Percentiles rank a stretch among this genome's conserved stretches.
These are phyloP conservation scores for Hipposideros larvatus DNA, from an alignment of 2,797 vertebrate genomes.

Conservation along the genomic window DNA sequence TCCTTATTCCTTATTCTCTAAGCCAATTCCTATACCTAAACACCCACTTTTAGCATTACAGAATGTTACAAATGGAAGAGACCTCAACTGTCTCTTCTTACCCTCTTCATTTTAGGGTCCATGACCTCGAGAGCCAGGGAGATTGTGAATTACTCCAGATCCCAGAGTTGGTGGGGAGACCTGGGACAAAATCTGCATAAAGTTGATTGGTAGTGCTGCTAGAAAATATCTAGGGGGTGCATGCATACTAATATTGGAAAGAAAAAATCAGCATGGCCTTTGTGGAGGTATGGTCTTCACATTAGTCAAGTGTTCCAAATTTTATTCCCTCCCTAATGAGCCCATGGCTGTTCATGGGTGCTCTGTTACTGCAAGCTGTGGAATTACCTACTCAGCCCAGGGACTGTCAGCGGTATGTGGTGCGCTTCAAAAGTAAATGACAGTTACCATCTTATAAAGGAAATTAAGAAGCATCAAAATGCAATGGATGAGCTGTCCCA, in stretches of 20 bases:
- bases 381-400: background rate
- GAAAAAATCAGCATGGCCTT: background rate
- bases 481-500: background rate
- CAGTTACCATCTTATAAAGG: background rate
- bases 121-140: background rate
- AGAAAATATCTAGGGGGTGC: background rate
- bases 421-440: background rate
- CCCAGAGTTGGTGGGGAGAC: background rate
- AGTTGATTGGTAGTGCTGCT: background rate
- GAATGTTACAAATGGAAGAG: background rate
- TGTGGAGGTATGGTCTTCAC: background rate
- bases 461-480: background rate
- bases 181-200: background rate
- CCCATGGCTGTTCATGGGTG: background rate
- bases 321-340: background rate
- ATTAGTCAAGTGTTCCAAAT: background rate
- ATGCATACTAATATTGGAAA: background rate
- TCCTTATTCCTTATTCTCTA: background rate
- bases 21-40: background rate
- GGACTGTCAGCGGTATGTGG: too few relatives aligned
- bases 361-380: background rate
- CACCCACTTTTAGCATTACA: background rate
- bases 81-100: background rate
- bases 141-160: background rate
- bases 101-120: background rate